Evolutionary conservation across 1,140 invertebrate species (phyloP).

Genomic region (Achroia grisella): DNA sequence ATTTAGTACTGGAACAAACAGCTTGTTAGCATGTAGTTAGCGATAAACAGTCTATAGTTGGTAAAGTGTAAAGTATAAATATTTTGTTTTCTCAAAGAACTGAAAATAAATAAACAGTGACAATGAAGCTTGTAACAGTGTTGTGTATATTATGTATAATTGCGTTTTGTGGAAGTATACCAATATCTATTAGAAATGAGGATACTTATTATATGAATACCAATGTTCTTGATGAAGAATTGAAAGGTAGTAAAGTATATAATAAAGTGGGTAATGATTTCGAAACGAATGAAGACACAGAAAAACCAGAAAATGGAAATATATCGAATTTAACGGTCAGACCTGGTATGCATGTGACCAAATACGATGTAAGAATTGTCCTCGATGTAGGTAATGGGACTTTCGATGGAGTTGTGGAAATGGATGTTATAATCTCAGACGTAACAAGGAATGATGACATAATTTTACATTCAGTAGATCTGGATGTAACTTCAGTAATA

Average conservation of each 20-base stretch:
- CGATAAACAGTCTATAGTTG: no score
- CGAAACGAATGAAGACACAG: no score
- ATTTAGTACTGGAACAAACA: no score
- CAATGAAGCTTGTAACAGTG: background rate
- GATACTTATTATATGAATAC: background rate
- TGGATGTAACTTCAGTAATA: slow-evolving; percentile 21
- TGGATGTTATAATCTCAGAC: slow-evolving; percentile 24
- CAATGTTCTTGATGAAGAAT: background rate
- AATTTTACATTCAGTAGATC: slow-evolving; percentile 25
- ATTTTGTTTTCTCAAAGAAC: no score
- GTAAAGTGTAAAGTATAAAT: no score
- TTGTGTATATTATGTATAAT: background rate
- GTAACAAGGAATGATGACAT: slow-evolving; percentile 28
- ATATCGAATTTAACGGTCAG: slow-evolving; percentile 14
- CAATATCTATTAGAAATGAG: background rate
- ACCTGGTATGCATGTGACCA: slow-evolving; percentile 31
- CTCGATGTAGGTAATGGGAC: slow-evolving; percentile 16
- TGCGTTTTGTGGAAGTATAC: background rate
- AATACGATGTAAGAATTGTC: slow-evolving; percentile 26
- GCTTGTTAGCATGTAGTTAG: no score
- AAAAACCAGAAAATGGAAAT: no score
- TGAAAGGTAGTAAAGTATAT: no score
- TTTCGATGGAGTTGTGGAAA: slow-evolving; percentile 23
- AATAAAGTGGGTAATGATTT: no score
- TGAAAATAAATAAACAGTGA: no score